These are phyloP conservation scores for Cotesia glomerata DNA, from an alignment of 1,140 invertebrate genomes.

Conservation along the genomic window DNA sequence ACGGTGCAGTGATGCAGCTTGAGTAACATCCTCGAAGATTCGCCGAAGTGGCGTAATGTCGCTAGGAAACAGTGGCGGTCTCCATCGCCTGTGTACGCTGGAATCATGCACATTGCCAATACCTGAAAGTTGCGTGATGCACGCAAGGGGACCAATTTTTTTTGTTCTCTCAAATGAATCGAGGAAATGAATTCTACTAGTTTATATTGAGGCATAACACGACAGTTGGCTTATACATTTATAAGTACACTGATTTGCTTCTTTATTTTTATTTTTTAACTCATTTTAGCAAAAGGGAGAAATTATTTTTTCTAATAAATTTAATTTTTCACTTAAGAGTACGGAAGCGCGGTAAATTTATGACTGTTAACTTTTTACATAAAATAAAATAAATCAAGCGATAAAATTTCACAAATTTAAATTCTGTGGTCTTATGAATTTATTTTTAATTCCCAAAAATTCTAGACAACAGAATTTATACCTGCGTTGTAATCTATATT, in stretches of 20 bases:
- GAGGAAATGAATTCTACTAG: background rate
- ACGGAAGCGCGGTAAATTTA: no score
- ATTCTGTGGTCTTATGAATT: no score
- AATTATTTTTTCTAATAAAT: background rate
- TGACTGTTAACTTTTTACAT: no score
- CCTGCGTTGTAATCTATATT: no score
- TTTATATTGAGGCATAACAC: background rate
- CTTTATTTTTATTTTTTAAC: background rate
- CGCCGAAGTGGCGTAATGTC: conserved; percentile 76
- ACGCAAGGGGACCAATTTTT: conserved; percentile 20
- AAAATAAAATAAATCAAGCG: no score
- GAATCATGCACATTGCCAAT: conserved; percentile 42
- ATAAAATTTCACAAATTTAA: no score
- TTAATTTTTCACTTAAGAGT: background rate
- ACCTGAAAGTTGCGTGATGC: conserved; percentile 30
- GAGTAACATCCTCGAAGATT: conserved; percentile 73
- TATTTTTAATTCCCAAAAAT: no score
- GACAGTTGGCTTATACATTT: background rate
- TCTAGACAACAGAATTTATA: no score
- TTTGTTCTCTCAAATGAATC: background rate
- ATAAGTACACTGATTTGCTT: background rate
- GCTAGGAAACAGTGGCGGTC: conserved; percentile 73
- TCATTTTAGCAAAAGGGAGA: no score
- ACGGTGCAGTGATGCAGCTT: conserved; percentile 47
- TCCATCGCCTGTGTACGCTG: conserved; percentile 73